Evolutionary conservation across 2,113 vertebrate species (phyloP).

Genomic region (Phrynocephalus versicolor): DNA sequence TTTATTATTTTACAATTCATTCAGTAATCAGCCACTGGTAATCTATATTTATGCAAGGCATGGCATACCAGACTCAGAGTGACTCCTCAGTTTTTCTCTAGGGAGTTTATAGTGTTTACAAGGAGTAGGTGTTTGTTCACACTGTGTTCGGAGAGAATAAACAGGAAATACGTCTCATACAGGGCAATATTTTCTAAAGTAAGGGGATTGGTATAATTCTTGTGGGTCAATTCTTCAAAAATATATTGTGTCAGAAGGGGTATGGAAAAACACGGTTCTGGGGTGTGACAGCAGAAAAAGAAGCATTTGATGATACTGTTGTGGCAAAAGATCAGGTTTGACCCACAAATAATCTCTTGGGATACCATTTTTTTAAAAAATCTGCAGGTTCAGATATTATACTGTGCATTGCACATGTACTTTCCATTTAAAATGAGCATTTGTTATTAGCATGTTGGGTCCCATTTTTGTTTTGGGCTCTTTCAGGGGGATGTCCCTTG

Average conservation of each 20-base stretch:
- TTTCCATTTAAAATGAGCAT: background rate
- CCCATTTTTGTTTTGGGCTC: background rate
- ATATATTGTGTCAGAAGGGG: background rate
- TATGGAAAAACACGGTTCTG: background rate
- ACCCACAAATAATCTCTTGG: too few relatives aligned
- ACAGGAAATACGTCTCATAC: background rate
- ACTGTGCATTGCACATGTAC: background rate
- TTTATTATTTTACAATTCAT: background rate
- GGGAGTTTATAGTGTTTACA: background rate
- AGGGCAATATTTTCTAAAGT: background rate
- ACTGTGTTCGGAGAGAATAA: background rate
- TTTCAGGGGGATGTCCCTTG: too few relatives aligned
- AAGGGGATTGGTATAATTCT: background rate
- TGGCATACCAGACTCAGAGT: background rate
- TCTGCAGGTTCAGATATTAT: too few relatives aligned
- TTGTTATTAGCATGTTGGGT: background rate
- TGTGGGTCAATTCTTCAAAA: too few relatives aligned
- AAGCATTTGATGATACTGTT: background rate
- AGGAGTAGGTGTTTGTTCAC: conserved; percentile 2
- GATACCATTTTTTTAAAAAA: too few relatives aligned
- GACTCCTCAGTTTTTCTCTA: conserved; percentile 1
- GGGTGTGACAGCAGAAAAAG: background rate
- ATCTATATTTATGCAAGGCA: background rate
- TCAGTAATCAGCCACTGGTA: background rate
- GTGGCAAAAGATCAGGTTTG: background rate